Base-by-base conservation (phyloP, 92 coral and sea anemone species). In the Montipora capitata region DNA sequence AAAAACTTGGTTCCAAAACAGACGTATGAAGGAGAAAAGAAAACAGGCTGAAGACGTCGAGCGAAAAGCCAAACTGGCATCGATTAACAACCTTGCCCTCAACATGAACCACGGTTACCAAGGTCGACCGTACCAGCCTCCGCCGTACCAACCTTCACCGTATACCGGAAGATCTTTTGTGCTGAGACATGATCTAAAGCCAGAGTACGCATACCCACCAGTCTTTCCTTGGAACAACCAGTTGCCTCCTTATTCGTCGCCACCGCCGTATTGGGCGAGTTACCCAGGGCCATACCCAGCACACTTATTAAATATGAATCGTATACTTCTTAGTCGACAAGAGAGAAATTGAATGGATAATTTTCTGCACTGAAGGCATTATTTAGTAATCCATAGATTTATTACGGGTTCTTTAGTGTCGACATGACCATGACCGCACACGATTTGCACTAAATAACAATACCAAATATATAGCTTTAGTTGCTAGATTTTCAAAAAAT, bases 1-100 rank as follows among this genome's bases (percentile, higher is more conserved):
- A 10, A 88, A 88, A 38, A 82, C 80, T 45, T 88, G 92, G 92
- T 88, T 88, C 92, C 92, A 88, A 68, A 88, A 88, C 78, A 88
- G 92, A 49, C 83, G 92, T n/a, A 88, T 88, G 92, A 88, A 88
- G 57, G 75, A 65, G 16, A 88, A 88, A 74, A 75, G 83, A n/a
- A 88, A 88, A 39, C 92, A 77, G 11, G 83, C 88, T 1, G 92
- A 88, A 14, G 83, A 81, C 43, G 71, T 77, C 59, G 88, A 81
- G 56, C 49, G 80, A 27, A 61, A 49, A 59, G 80, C 70, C 41
- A 88, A 88, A 58, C 27, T 88, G 3, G 65, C 92, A 58, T 82
- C 62, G 40, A 40, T 74, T 2, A 88, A 38, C 79, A 74, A 27
- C 48, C 45, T 78, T 38, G 76, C 75, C 9, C 57, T 20, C 49